Evolutionary conservation across 2,888 invertebrate species (phyloP).

Genomic region (Chromoteleia sp.): DNA sequence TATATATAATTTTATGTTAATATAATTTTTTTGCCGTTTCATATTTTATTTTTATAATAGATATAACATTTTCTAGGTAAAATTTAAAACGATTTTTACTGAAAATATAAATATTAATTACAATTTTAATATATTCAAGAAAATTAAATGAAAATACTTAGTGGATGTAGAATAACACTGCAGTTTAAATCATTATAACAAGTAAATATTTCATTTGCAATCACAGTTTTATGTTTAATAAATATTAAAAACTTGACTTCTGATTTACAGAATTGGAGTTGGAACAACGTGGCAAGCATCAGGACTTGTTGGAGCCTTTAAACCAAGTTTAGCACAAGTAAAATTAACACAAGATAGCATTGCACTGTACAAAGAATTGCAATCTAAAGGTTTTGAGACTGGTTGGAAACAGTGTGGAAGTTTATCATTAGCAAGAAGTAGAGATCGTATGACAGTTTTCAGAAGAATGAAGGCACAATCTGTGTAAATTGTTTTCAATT

Average conservation of each 20-base stretch:
- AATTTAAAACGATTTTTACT: too few relatives aligned
- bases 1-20: too few relatives aligned
- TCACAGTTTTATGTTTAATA: too few relatives aligned
- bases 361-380: slow-evolving; percentile 90
- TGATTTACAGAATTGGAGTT: slow-evolving; percentile 88
- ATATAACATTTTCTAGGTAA: too few relatives aligned
- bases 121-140: too few relatives aligned
- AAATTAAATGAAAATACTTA: too few relatives aligned
- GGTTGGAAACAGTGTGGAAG: slow-evolving; percentile 98
- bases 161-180: too few relatives aligned
- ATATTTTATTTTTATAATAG: too few relatives aligned
- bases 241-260: slow-evolving; percentile 1
- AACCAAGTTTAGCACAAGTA: slow-evolving; percentile 92
- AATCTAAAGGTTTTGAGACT: slow-evolving; percentile 89
- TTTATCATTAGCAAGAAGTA: slow-evolving; percentile 92
- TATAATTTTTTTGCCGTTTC: too few relatives aligned
- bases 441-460: slow-evolving; percentile 94
- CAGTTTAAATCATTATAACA: neutral
- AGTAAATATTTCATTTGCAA: neutral
- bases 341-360: slow-evolving; percentile 93
- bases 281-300: slow-evolving; percentile 93
- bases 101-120: too few relatives aligned
- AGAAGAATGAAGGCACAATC: slow-evolving; percentile 94
- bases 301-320: slow-evolving; percentile 94
- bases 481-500: slow-evolving; percentile 86